Evolutionary conservation across 2,888 invertebrate species (phyloP), one percentile per base, ranked within the genome.

Genomic region (Acleris emargana): DNA sequence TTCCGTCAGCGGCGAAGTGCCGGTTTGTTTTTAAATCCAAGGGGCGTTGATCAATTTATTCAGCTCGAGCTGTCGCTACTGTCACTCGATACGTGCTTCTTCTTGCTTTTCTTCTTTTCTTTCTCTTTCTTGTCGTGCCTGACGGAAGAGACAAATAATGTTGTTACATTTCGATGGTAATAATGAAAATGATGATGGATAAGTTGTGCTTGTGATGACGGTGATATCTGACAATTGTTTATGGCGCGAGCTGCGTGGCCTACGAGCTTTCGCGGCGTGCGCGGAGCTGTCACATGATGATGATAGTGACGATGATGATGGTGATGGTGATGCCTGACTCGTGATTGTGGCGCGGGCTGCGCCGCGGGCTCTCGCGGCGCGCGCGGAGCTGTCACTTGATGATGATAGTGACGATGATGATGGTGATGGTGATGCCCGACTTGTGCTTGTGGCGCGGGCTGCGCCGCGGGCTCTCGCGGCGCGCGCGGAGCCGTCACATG

Each of bases 401-500:
- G 5, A 25, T 25, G 5, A 25, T 32, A 2, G 9, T 32, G 32
- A 32, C 9, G 9, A 32, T 28, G 28, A 28, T n/a, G 45, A 7
- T 47, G 47, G 1, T 17, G 7, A n/a, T 20, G 42, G 5, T 20
- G 5, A 5, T 32, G 47, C 5, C 5, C 11, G 43, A 63, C 57
- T 76, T 72, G 50, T 80, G 73, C 68, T 81, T 81, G 58, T 76
- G 75, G 57, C 74, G 76, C 58, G 81, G 84, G 71, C 82, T 81
- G 58, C 76, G 75, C 55, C 74, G 76, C 58, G 81, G 84, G 71
- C 82, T 84, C 50, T 88, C 89, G 70, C 88, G 82, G 58, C 89
- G 83, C 67, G 89, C 83, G 45, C 90, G 83, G 67, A 91, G 88
- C 86, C 91, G 92, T 92, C 92, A 92, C 87, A 92, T 92, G 59